These are phyloP conservation scores for Corythaixoides concolor DNA, from an alignment of 2,113 vertebrate species.

Conservation along the genomic window DNA sequence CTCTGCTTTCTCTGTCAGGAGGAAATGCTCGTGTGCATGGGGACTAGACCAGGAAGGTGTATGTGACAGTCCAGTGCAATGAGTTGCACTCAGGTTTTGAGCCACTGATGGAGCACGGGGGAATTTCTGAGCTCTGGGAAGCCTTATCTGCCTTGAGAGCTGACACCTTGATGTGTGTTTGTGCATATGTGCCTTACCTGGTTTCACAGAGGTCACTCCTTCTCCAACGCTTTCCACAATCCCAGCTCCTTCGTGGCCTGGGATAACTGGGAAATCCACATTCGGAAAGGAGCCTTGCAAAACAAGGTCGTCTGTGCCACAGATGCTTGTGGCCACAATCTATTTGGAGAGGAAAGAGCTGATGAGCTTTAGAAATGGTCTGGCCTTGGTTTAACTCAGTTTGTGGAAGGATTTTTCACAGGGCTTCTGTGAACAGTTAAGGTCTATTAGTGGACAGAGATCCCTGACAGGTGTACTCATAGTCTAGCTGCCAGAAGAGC, in stretches of 20 bases:
- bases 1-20: too few species aligned
- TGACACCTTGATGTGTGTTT: accelerated
- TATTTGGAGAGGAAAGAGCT: slow-evolving; percentile 7
- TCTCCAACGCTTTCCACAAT: slow-evolving; percentile 86
- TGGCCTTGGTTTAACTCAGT: background rate
- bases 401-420: background rate
- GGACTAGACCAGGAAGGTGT: background rate
- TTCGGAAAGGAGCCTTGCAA: slow-evolving; percentile 71
- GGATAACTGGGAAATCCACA: slow-evolving; percentile 78
- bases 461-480: background rate
- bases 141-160: background rate
- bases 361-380: background rate
- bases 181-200: slow-evolving; percentile 66
- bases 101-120: background rate
- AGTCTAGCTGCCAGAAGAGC: background rate
- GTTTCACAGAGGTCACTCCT: slow-evolving; percentile 81
- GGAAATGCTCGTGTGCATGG: background rate
- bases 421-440: background rate
- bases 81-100: background rate
- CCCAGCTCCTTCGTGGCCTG: slow-evolving; percentile 85
- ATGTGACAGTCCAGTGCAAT: background rate
- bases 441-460: background rate
- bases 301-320: slow-evolving; percentile 80
- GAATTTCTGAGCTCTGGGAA: background rate
- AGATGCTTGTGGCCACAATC: slow-evolving; percentile 85